Evolutionary conservation across 2,888 invertebrate species (phyloP), one percentile per base, ranked within the genome.

Genomic region (Drosophila setosimentum): DNA sequence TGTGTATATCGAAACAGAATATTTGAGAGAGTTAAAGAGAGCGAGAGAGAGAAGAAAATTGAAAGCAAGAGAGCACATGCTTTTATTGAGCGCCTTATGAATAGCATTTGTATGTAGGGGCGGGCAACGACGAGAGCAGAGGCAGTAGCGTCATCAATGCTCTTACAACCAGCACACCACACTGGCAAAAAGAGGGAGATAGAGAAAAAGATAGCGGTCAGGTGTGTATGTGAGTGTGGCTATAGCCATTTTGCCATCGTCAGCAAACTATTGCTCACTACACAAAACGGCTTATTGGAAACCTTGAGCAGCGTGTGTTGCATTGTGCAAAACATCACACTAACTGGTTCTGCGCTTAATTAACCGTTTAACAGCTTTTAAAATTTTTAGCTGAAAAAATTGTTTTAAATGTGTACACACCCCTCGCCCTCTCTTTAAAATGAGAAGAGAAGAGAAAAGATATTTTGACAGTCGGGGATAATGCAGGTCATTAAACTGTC

Each of bases 161-260:
- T 62, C 77, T 71, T 37, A 35, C 65, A 51, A 18, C 24, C 40
- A 32, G 33, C 21, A 45, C 55, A 10, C 32, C 2, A 50, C 55
- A 13, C 4, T 53, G n/a, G 13, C 16, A 10, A 11, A 51, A 21
- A 66, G 40, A 53, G 54, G 27, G 4, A n/a, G 32, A 61, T 16
- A 24, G 18, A 49, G 48, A 35, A 51, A 27, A 57, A 55, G 40
- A 58, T 63, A 59, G 63, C 59, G 61, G 61, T 63, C 59, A 76
- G 69, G 69, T 85, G 70, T 78, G 66, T 53, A 48, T 60, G 51
- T 49, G 58, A 42, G 48, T 66, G 50, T 58, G 32, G 65, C 29
- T 63, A 50, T 66, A 37, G 53, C 53, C 50, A 40, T 82, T 77
- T 73, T 89, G 85, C 68, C 76, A 67, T 76, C 89, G 90, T 90